A percentile compares a stretch with the other conserved stretches of the same genome.
phyloP scores from a whole-genome alignment of 2,113 vertebrate species.

The Paedocypris sp. region DNA sequence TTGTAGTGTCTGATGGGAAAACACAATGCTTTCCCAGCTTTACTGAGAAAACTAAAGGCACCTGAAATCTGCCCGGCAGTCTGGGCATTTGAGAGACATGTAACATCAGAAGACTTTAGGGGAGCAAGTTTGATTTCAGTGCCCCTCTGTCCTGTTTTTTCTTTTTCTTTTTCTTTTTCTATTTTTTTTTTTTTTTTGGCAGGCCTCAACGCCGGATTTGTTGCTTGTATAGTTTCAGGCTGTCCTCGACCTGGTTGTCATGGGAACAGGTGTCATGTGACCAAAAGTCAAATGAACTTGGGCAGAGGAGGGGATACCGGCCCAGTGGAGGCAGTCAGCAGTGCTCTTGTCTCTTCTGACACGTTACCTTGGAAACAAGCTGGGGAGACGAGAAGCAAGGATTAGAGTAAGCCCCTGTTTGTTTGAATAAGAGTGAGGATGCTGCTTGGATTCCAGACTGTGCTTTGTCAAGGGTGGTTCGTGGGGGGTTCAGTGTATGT shows the following conservation, averaged over 20 bases:
- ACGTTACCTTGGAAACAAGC: conserved; percentile 70
- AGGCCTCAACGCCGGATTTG: no score
- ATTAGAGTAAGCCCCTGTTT: conserved; percentile 59
- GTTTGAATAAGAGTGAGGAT: conserved; percentile 57
- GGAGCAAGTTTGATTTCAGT: conserved; percentile 7
- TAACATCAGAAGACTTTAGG: conserved; percentile 13
- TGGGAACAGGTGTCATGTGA: conserved; percentile 66
- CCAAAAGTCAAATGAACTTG: conserved; percentile 64
- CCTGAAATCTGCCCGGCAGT: conserved; percentile 6
- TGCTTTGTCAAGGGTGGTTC: conserved; percentile 39
- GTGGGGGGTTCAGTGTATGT: conserved; percentile 29
- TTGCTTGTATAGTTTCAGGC: conserved; percentile 54
- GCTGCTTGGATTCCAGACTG: conserved; percentile 44
- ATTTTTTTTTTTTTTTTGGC: no score
- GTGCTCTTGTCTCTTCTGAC: conserved; percentile 64
- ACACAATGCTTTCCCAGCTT: conserved; percentile 23
- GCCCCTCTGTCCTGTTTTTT: background rate
- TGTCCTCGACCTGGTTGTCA: conserved; percentile 70
- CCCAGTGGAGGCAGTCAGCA: conserved; percentile 58
- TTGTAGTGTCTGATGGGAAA: conserved; percentile 19
- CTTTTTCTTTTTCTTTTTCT: no score
- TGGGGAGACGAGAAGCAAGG: conserved; percentile 59
- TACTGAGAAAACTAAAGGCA: conserved; percentile 18
- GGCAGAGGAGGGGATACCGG: conserved; percentile 56
- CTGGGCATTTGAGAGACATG: background rate